Evolutionary conservation across 2,113 vertebrate genomes (phyloP), one percentile per base, ranked within the genome.

Genomic region (Chaenocephalus aceratus): DNA sequence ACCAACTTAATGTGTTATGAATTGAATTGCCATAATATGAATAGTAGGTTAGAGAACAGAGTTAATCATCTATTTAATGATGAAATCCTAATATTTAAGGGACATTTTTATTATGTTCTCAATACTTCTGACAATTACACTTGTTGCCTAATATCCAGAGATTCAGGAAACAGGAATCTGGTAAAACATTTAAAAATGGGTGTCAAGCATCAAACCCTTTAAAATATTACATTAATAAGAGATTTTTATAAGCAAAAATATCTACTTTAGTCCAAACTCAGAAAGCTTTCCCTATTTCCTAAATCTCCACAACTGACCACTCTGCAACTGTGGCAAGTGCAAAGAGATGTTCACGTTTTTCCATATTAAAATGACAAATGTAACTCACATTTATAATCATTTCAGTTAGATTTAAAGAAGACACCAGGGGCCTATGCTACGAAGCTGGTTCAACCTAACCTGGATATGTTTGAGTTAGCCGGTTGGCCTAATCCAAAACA

Each of bases 61-160:
- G 30, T 67, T 56, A 66, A 59, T 66, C 54, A 65, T 66, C 6
- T 62, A 21, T 72, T 71, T 79, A 81, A 69, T 76, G 72, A 72
- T 30, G 30, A 30, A 0, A 30, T 26, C 26, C 26, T 2, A 26
- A 26, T 26, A 3, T 30, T 30, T 3, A 45, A 66, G 51, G n/a
- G 7, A 57, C 34, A 75, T 63, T 30, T 30, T 34, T n/a, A 13
- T 15, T 26, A 45, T 59, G 44, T 61, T 77, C 36, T 15, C 34
- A 30, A 79, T 14, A 18, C n/a, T 13, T 63, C 16, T 56, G 66
- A 71, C 26, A 41, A 46, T 36, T 21, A 21, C 21, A 21, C 21
- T 21, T 21, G 21, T 30, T 30, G 30, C 30, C 30, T 30, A 4
- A 30, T 30, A 4, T 30, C 30, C 30, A 57, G 23, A 26, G 5